Evolutionary conservation across 1,140 invertebrate species (phyloP), one percentile per base, ranked within the genome.

Genomic region (Patella vulgata): DNA sequence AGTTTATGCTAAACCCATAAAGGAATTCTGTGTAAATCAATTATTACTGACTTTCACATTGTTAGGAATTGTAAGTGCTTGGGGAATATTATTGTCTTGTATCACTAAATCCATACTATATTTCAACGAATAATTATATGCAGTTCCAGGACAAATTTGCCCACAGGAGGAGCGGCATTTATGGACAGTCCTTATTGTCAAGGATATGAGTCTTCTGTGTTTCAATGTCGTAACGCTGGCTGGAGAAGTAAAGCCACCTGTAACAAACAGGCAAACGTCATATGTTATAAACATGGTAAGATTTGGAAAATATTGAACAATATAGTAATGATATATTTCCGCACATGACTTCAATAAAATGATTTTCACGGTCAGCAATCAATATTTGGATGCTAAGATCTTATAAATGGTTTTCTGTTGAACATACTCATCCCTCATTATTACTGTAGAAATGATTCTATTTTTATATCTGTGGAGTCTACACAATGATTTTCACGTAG

Each of bases 271-370:
- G 33, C 57, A 14, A 47, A 46, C 1, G 66, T 68, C 4, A 23
- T 3, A 17, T 68, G 66, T 31, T 53, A 47, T 11, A 51, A 47
- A 17, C 31, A 55, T 31, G 59, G 66, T 68, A 36, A 48, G 65
- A 36, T 36, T 14, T 36, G 6, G n/a, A n/a, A 9, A 53, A n/a
- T n/a, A 4, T 28, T 2, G 6, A 53, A 2, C 17, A n/a, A n/a
- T n/a, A n/a, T n/a, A n/a, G n/a, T n/a, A n/a, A n/a, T n/a, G n/a
- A n/a, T n/a, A n/a, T n/a, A 30, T 52, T 11, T 14, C 8, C 14
- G 51, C 11, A 21, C 4, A 17, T 19, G 21, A 21, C 40, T 39
- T 39, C 21, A 55, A 2, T 19, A 33, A 42, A n/a, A n/a, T n/a
- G n/a, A n/a, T n/a, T n/a, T n/a, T n/a, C n/a, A n/a, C n/a, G n/a